Conservation (phyloP, 2,113 vertebrate genomes). For the Oncorhynchus masou region DNA sequence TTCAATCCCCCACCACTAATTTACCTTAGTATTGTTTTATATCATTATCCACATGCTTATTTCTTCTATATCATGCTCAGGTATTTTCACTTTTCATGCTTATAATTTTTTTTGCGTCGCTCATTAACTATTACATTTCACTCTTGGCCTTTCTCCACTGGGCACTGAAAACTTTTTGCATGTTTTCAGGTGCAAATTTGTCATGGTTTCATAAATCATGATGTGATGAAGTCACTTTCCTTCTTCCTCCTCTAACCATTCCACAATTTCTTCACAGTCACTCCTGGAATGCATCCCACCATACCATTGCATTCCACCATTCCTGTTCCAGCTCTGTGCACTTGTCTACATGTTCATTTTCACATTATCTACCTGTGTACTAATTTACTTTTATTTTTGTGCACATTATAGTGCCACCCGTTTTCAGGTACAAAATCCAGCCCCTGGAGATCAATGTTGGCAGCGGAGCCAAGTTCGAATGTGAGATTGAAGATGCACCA, state of each 20-base stretch:
- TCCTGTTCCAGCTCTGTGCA: slow-evolving; percentile 29
- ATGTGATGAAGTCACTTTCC: slow-evolving; percentile 14
- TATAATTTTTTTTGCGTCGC: neutral
- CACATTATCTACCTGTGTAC: neutral
- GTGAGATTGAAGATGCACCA: slow-evolving; percentile 85
- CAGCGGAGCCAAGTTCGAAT: slow-evolving; percentile 86
- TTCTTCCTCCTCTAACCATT: slow-evolving; percentile 52
- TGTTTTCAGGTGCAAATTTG: slow-evolving; percentile 56
- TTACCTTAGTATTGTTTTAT: slow-evolving; percentile 22
- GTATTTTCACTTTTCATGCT: no score
- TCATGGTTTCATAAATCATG: slow-evolving; percentile 38
- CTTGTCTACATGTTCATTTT: slow-evolving; percentile 12
- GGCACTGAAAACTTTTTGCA: slow-evolving; percentile 61
- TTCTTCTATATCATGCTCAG: no score
- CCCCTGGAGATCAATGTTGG: slow-evolving; percentile 87
- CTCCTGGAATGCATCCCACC: slow-evolving; percentile 58
- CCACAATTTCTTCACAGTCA: slow-evolving; percentile 71
- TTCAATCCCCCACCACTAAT: slow-evolving; percentile 34
- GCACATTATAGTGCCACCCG: slow-evolving; percentile 82
- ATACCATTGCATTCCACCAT: slow-evolving; percentile 54
- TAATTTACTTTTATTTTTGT: slow-evolving; percentile 45
- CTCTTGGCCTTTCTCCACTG: slow-evolving; percentile 42
- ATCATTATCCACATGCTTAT: no score
- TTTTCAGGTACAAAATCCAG: slow-evolving; percentile 84
- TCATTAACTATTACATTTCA: slow-evolving; percentile 44